Base-by-base conservation (phyloP, 1,140 invertebrate genomes). In the Hyles vespertilio region DNA sequence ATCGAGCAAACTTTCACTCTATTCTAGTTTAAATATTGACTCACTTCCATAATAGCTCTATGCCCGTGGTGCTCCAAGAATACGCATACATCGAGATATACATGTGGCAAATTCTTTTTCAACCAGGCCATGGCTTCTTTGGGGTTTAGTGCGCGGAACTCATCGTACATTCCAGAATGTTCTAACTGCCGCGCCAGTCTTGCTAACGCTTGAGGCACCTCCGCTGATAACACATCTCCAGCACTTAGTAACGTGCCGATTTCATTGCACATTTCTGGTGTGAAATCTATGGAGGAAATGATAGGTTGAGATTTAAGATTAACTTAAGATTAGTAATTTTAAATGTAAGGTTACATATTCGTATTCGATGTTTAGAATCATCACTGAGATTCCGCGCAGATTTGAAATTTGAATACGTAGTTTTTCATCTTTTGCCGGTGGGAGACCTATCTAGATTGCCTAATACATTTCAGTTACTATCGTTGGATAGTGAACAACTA, bases 51-150 rank as follows among this genome's bases (percentile, higher is more conserved):
- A 34, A 94, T 85, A 65, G 92, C 91, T 64, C 95, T 90, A 79
- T 96, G 94, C 2, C 95, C 95, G 72, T 96, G 94, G 61, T 90
- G 85, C n/a, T 91, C 65, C n/a, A 96, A 79, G 72, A 96, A 95
- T 3, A 82, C 63, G 2, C 89, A 65, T 34, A 94, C 91, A 49
- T 91, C 74, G 10, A 77, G 59, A 48, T 91, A 83, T 4, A 91
- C 83, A 56, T 86, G 60, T 3, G 91, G 89, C 44, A 89, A 88
- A 71, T 93, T 89, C 1, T 69, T 70, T 65, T 91, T 72, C 2
- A 95, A 72, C 93, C 93, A 95, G 10, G 87, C 51, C 11, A 92
- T 53, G 9, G 91, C 92, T 1, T 89, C 77, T 52, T 92, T 79
- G 0, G 90, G 74, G 2, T 91, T 69, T 12, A 91, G 71, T n/a